Base-by-base conservation (phyloP, 2,113 vertebrate species). In the Agelaius phoeniceus region DNA sequence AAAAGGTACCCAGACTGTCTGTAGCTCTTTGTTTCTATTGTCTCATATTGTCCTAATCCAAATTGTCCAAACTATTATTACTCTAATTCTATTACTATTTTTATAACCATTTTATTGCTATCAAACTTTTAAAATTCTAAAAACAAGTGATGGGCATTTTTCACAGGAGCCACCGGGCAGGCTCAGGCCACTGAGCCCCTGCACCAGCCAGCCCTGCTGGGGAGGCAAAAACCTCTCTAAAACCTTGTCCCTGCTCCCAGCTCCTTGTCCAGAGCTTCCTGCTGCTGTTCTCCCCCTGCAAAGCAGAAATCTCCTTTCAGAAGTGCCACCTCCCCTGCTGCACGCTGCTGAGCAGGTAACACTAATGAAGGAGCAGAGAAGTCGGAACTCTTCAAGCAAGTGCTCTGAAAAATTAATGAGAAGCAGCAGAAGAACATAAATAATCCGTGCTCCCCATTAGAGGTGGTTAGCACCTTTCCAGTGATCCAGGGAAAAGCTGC, bases 211-310 rank as follows among this genome's bases (percentile, higher is more conserved):
- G 67, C 26, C 59, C 35, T 0, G 0, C 30, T 35, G 35, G 31
- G 9, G 44, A 46, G 14, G 8, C 0, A 0, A 2, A 18, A 39
- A 26, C 9, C 8, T 15, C 15, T 0, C 51, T 11, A 2, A 2
- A 48, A 23, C 6, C 81, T 9, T 14, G 24, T 2, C 51, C 65
- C 7, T 35, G 46, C 55, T 83, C 43, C 43, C 61, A 15, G 19
- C 48, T 41, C 6, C 69, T 9, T 22, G 39, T 57, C 61, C 54
- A 26, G 51, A 27, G 49, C 78, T 28, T 12, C 27, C 2, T 1
- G 1, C 37, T 63, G 22, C 61, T 43, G 7, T 4, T 11, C 31
- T 26, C 12, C 15, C 30, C 31, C 46, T 31, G 59, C 7, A 31
- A 10, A 43, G 28, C 55, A 62, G 41, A 11, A 41, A 10, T 3